Evolutionary conservation across 2,888 invertebrate species (phyloP).

Genomic region (Leistus spinibarbis): DNA sequence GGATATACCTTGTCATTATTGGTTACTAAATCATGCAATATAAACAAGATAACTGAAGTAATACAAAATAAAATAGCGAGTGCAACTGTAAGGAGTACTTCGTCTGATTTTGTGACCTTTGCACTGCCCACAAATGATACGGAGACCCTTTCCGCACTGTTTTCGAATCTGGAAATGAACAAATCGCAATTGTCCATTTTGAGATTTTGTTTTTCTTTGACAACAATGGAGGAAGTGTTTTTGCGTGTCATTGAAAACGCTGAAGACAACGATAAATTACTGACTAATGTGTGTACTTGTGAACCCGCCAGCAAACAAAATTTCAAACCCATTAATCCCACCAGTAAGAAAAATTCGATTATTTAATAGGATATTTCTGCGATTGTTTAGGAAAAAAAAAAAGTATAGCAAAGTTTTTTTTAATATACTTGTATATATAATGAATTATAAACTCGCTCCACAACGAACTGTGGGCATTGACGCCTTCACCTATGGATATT

Average conservation of each 20-base stretch:
- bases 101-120: slow-evolving; percentile 59
- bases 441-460: too few species aligned
- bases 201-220: slow-evolving; percentile 83
- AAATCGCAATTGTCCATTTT: too few species aligned
- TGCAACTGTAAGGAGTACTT: slow-evolving; percentile 54
- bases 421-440: too few species aligned
- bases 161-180: slow-evolving; percentile 66
- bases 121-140: slow-evolving; percentile 64
- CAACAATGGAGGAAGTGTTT: slow-evolving; percentile 93
- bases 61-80: slow-evolving; percentile 56
- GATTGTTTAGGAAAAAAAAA: too few species aligned
- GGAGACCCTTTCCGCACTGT: slow-evolving; percentile 64
- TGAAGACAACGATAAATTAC: slow-evolving; percentile 31
- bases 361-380: too few species aligned
- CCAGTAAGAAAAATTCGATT: neutral
- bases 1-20: slow-evolving; percentile 44
- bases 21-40: slow-evolving; percentile 14
- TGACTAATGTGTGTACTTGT: neutral
- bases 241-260: slow-evolving; percentile 65
- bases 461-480: too few species aligned
- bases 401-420: too few species aligned
- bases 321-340: neutral
- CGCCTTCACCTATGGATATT: too few species aligned
- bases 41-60: slow-evolving; percentile 48
- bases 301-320: neutral